Base-by-base conservation (phyloP, 2,113 vertebrate species). In the Mixornis gularis region DNA sequence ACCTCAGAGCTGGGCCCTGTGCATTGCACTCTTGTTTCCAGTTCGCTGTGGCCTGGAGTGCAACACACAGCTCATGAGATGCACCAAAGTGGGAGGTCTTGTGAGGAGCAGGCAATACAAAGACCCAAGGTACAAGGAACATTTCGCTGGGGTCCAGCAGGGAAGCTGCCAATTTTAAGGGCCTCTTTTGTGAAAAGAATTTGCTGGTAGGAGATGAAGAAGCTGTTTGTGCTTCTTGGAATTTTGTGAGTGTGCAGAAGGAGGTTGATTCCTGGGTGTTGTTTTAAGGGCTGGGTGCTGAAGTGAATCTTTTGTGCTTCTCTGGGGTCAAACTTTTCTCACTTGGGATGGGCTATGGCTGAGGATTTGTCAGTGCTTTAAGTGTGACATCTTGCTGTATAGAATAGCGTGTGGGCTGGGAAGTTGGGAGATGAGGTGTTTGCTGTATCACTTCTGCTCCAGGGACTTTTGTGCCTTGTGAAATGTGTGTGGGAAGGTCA, bases 51-150 rank as follows among this genome's bases (percentile, higher is more conserved):
- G 96, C 96, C 96, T 96, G 96, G 96, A 96, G 95, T 96, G 79
- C 87, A 96, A 77, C 56, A 27, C 92, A 24, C 64, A 73, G 94
- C 92, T 96, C 96, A 93, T 96, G 95, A 96, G 95, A 92, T 95
- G 85, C 93, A 96, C 96, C 96, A 87, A 96, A 87, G 95, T 96
- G 96, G 95, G 96, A 96, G 96, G 96, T 96, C 96, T 96, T 87
- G 91, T 0, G 4, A 87, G 82, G 81, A 94, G 76, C 91, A 93
- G 83, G 89, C 91, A 89, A n/a, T 51, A 44, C 89, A 87, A 73
- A 93, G 96, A 62, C 94, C 59, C 55, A 59, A 63, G 95, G 94
- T 94, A 92, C 79, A 94, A 66, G 68, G 92, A 96, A 94, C 91
- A 71, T 96, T 96, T 89, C 0, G 2, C 43, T 77, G 85, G 95